Percentiles rank a stretch among this genome's conserved stretches.
Conservation (phyloP, 1,140 invertebrate species). For the Chironomus tepperi region DNA sequence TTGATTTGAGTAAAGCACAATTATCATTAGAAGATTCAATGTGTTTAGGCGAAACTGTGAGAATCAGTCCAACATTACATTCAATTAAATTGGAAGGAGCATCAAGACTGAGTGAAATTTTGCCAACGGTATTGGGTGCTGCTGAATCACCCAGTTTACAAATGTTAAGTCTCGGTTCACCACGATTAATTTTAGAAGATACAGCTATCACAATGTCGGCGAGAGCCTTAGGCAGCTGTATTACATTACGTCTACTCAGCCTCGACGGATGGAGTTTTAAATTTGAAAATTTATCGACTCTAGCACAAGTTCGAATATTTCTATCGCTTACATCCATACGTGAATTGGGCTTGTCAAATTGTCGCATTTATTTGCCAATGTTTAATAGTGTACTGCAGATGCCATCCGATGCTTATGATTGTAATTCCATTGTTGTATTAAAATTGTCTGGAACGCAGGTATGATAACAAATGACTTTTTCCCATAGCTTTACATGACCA, state of each 20-base stretch:
- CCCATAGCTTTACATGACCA: too few species aligned
- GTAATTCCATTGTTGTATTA: constrained; percentile 30
- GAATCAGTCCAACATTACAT: constrained; percentile 43
- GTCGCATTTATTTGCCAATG: constrained; percentile 41
- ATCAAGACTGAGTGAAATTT: constrained; percentile 40
- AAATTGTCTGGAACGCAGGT: constrained; percentile 43
- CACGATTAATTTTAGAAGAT: constrained; percentile 46
- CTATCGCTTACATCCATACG: constrained; percentile 41
- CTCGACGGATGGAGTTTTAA: constrained; percentile 50
- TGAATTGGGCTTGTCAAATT: constrained; percentile 42
- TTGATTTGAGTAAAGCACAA: constrained; percentile 45
- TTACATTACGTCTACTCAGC: constrained; percentile 43
- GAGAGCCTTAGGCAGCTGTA: constrained; percentile 44
- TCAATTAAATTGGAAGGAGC: constrained; percentile 46
- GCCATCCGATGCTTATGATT: constrained; percentile 37
- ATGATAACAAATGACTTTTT: constrained; percentile 27
- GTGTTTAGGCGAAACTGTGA: constrained; percentile 47
- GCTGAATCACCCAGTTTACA: constrained; percentile 46
- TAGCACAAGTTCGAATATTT: constrained; percentile 41
- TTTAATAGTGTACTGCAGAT: constrained; percentile 19
- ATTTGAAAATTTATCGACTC: constrained; percentile 44
- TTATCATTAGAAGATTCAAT: constrained; percentile 45
- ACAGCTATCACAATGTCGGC: constrained; percentile 46
- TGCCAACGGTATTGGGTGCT: constrained; percentile 45
- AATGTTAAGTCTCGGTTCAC: constrained; percentile 46